Base-by-base conservation (phyloP, 2,888 invertebrate genomes). In the Hedya salicella region DNA sequence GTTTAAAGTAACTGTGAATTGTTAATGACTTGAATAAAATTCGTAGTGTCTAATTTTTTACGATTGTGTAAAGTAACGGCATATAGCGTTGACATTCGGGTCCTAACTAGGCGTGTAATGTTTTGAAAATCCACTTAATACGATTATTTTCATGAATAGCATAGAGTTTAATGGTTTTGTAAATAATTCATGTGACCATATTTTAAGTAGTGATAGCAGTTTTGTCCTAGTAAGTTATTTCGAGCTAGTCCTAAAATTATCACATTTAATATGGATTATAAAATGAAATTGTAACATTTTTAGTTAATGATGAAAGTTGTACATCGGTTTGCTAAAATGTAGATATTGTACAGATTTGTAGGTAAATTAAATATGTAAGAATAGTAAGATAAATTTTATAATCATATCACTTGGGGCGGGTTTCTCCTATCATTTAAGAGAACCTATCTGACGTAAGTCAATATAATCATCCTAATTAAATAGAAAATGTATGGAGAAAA, bases 201-300 rank as follows among this genome's bases (percentile, higher is more conserved):
- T 69, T 82, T 82, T 86, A 87, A 74, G 80, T 89, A 87, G 88
- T 72, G 67, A 78, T 87, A 90, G 88, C 78, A 77, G 82, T 88
- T 89, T 88, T 81, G 85, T 87, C 88, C 87, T 91, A 90, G 89
- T 89, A 90, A 88, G 86, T 90, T 88, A 85, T 86, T 87, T 87
- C 85, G 82, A 89, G 80, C 91, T 91, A 91, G 91, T 91, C 91
- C 86, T 89, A 86, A 88, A 86, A 82, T 81, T 82, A 86, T 85
- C 83, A 82, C 82, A 73, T 76, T 75, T 73, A 75, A 74, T 49
- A 67, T 62, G 66, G 61, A 64, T 71, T 73, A 72, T 76, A 70
- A 73, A 77, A 77, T 74, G 73, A 71, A 73, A 72, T 69, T 66
- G 69, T 68, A 65, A 60, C 53, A 62, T 56, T 56, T 68, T 62